A percentile compares a stretch with the other conserved stretches of the same genome.
Evolutionary conservation across 1,140 invertebrate species (phyloP).

Genomic region (Trachymyrmex cornetzi): DNA sequence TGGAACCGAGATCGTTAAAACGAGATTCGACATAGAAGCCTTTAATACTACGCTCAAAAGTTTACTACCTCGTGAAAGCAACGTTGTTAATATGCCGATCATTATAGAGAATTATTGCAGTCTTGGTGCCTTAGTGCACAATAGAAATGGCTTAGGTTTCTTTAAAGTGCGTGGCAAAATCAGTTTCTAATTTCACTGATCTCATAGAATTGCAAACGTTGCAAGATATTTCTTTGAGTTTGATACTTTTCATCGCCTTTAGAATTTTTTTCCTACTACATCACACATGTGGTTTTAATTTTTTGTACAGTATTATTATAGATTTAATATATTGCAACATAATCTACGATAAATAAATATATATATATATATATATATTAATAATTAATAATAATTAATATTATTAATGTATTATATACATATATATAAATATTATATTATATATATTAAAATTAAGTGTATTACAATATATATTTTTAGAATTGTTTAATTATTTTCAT

Average conservation of each 20-base stretch:
- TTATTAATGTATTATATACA: neutral
- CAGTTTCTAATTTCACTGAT: conserved; percentile 89
- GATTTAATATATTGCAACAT: conserved; percentile 24
- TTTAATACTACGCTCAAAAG: conserved; percentile 85
- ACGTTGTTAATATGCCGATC: conserved; percentile 89
- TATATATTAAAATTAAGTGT: conserved; percentile 34
- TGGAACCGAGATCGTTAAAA: conserved; percentile 82
- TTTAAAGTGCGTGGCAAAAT: conserved; percentile 95
- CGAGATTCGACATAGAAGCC: conserved; percentile 88
- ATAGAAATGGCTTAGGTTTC: conserved; percentile 93
- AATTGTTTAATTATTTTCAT: conserved; percentile 30
- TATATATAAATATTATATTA: neutral
- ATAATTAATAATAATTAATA: neutral
- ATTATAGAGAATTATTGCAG: conserved; percentile 94
- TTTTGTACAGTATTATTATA: conserved; percentile 50
- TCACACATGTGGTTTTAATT: neutral
- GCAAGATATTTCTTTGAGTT: conserved; percentile 12
- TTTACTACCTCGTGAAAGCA: conserved; percentile 74
- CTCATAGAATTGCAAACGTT: conserved; percentile 1
- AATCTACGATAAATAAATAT: neutral
- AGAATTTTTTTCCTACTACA: neutral
- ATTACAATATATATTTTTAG: neutral
- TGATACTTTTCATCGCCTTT: conserved; percentile 6
- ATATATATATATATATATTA: neutral
- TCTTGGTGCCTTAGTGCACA: conserved; percentile 92